Percentiles rank a stretch among this genome's conserved stretches.
Evolutionary conservation across 2,797 vertebrate genomes (phyloP).

Genomic region (Carcharodon carcharias): DNA sequence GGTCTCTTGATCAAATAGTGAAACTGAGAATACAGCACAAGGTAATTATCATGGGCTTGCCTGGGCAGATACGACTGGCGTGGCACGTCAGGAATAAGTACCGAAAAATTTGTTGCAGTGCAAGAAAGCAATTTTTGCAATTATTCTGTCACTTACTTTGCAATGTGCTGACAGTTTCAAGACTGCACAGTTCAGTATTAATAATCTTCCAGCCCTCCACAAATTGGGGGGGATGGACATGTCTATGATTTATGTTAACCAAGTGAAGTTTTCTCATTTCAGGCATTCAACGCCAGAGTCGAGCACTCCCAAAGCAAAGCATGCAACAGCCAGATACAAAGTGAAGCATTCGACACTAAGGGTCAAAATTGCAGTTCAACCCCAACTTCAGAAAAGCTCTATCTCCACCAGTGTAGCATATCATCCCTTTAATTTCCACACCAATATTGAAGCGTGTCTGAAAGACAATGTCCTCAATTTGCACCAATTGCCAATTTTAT

Average conservation of each 20-base stretch:
- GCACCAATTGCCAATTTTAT: background rate
- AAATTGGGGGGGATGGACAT: background rate
- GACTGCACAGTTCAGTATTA: background rate
- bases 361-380: background rate
- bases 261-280: background rate
- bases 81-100: background rate
- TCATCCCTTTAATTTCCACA: background rate
- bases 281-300: background rate
- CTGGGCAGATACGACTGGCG: background rate
- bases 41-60: background rate
- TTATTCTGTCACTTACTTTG: background rate
- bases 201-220: background rate
- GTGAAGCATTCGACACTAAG: background rate
- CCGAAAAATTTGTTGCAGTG: background rate
- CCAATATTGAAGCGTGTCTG: background rate
- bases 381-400: background rate
- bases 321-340: background rate
- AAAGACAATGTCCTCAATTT: background rate
- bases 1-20: background rate
- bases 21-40: background rate
- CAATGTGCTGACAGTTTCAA: background rate
- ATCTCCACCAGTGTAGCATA: background rate
- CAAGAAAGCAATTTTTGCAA: background rate
- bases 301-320: background rate
- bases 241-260: background rate